Base-by-base conservation (phyloP, 2,113 vertebrate species). In the Rallus limicola region DNA sequence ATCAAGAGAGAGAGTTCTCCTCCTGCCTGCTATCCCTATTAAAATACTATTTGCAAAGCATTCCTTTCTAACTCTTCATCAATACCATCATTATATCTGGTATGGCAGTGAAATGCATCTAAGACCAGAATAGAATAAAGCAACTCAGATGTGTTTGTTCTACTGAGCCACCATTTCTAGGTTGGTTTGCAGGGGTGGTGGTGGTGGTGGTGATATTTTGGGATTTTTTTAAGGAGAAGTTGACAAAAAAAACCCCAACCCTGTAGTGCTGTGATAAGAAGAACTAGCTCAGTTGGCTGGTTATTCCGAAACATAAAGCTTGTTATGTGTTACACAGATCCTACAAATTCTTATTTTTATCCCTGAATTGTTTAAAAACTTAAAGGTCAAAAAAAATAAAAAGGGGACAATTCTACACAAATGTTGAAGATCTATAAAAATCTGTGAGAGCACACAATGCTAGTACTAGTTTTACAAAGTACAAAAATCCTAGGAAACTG, bases 41-140 rank as follows among this genome's bases (percentile, higher is more conserved):
- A 52, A 94, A 86, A 95, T 59, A 34, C 44, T 88, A 71, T 88
- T 95, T 93, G 83, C 46, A 85, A 9, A 95, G 64, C 63, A 58
- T 82, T 86, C 50, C 60, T 89, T 95, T 70, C 63, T 33, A 95
- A 92, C 23, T 92, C 18, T 86, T 84, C 90, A 84, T 94, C 26
- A 67, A 68, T 91, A 14, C 20, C 23, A 11, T 55, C n/a, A 48
- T 87, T 69, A 26, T 25, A 26, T 50, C 25, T 34, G 56, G 11
- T 67, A 50, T 42, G n/a, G 71, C 40, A 95, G 23, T 65, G 84
- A 96, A 97, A 67, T 14, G 6, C 82, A 86, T 70, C 13, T 93
- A 78, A 86, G 69, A 14, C 21, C 52, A 55, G 53, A 92, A 74
- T 0, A 60, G 40, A 69, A 78, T 62, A 79, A 83, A 91, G 65